These are phyloP conservation scores for Sternarchorhynchus goeldii DNA, from an alignment of 2,797 vertebrate species.

Conservation along the genomic window DNA sequence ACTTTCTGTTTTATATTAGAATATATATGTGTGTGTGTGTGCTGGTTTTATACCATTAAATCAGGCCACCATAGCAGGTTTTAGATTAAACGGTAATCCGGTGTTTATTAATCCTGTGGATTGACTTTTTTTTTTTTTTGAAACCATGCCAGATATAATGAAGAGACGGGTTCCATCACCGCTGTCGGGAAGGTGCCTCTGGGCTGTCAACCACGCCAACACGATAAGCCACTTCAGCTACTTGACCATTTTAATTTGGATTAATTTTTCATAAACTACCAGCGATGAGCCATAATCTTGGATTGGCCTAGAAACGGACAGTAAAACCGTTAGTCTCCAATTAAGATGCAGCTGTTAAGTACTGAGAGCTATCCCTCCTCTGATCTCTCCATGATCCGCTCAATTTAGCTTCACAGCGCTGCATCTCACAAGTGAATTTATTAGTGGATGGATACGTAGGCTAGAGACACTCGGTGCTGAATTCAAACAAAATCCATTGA, in stretches of 20 bases:
- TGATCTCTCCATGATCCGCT: constrained; percentile 43
- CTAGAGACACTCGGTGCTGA: constrained; percentile 20
- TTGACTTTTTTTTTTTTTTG: constrained; percentile 15
- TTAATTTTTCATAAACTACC: constrained; percentile 55
- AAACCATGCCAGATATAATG: constrained; percentile 35
- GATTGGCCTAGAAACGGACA: constrained; percentile 56
- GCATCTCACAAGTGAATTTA: constrained; percentile 30
- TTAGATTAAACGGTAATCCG: constrained; percentile 50
- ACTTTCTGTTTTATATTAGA: too few relatives aligned
- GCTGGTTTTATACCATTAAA: not conserved
- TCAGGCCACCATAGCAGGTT: constrained; percentile 42
- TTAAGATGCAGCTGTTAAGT: constrained; percentile 48
- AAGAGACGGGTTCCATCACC: constrained; percentile 52
- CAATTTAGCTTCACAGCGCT: constrained; percentile 28
- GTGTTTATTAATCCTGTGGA: constrained; percentile 58
- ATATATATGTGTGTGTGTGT: too few relatives aligned
- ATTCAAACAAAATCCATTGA: constrained; percentile 15
- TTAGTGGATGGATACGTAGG: constrained; percentile 7
- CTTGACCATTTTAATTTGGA: constrained; percentile 58
- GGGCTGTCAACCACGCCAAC: constrained; percentile 46
- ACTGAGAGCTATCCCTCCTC: constrained; percentile 20
- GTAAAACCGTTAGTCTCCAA: constrained; percentile 47
- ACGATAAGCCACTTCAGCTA: constrained; percentile 53
- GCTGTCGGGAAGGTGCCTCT: constrained; percentile 26
- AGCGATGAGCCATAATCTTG: constrained; percentile 53